A percentile compares a stretch with the other conserved stretches of the same genome.
phyloP scores from a whole-genome alignment of 2,888 invertebrate species.

The Hesperia comma region DNA sequence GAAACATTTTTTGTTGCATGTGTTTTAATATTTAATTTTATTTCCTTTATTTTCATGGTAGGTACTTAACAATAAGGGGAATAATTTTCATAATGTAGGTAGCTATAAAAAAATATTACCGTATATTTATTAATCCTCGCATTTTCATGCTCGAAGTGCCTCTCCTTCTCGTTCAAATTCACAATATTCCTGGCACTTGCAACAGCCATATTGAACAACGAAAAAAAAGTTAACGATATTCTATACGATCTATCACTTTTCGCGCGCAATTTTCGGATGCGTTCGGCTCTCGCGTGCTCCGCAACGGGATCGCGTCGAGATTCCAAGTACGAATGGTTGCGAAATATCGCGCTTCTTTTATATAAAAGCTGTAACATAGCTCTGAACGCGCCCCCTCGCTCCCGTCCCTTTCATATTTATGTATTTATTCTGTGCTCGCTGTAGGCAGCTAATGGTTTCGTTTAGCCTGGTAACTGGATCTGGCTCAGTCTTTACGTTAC shows the following conservation, averaged over 20 bases:
- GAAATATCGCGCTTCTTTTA: conserved; percentile 76
- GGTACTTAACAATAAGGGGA: background rate
- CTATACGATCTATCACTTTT: conserved; percentile 65
- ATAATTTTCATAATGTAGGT: background rate
- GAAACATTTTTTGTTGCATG: no score
- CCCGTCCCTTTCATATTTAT: conserved; percentile 66
- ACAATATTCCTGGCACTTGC: conserved; percentile 73
- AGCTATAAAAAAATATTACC: conserved; percentile 55
- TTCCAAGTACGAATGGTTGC: conserved; percentile 78
- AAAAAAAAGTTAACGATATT: conserved; percentile 44
- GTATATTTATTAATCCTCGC: conserved; percentile 76
- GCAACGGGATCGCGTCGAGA: conserved; percentile 72
- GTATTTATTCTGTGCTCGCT: conserved; percentile 24
- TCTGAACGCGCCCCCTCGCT: conserved; percentile 67
- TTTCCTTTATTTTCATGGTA: background rate
- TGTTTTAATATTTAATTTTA: background rate
- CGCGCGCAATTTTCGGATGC: conserved; percentile 60
- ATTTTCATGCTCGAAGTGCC: conserved; percentile 74
- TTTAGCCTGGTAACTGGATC: background rate
- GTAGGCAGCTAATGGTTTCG: conserved; percentile 21
- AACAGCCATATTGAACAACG: conserved; percentile 69
- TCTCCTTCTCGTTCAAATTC: conserved; percentile 68
- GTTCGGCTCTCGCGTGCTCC: conserved; percentile 69
- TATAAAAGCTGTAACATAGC: conserved; percentile 67
- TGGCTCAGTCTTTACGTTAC: background rate